These are phyloP conservation scores for Drosophila bifasciata DNA, from an alignment of 1,140 invertebrate genomes.

Conservation along the genomic window DNA sequence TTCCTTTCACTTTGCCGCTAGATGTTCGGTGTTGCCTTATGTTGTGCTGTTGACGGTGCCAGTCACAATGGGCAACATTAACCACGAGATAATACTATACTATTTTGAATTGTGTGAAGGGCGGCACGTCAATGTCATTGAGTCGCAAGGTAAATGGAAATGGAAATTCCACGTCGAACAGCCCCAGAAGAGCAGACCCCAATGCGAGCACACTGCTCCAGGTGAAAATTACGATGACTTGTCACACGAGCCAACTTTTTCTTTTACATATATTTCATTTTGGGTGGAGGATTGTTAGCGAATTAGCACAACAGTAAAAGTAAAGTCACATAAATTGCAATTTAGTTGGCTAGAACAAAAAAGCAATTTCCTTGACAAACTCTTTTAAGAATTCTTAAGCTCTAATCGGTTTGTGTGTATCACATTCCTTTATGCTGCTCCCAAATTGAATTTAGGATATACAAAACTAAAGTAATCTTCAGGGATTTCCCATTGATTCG, in stretches of 20 bases:
- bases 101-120: slow-evolving; percentile 78
- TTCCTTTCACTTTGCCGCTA: slow-evolving; percentile 63
- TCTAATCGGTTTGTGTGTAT: no score
- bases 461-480: not conserved
- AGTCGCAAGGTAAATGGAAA: slow-evolving; percentile 15
- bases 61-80: slow-evolving; percentile 65
- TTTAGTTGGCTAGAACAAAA: not conserved
- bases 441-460: slow-evolving; percentile 6
- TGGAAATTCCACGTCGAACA: slow-evolving; percentile 15
- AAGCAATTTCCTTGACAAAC: not conserved
- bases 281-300: slow-evolving; percentile 64
- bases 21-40: not conserved
- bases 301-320: slow-evolving; percentile 64
- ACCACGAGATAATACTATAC: not conserved
- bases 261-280: slow-evolving; percentile 30
- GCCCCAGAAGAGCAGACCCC: no score
- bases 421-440: no score
- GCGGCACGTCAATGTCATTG: slow-evolving; percentile 77
- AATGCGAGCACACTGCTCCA: no score
- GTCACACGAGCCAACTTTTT: slow-evolving; percentile 64
- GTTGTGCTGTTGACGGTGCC: slow-evolving; percentile 31
- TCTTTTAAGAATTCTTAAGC: not conserved
- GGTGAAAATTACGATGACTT: slow-evolving; percentile 79
- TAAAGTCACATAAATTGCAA: slow-evolving; percentile 59
- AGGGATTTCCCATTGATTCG: slow-evolving; percentile 34